Base-by-base conservation (phyloP, 2,797 vertebrate genomes). In the Lepidocolaptes lacrymiger region DNA sequence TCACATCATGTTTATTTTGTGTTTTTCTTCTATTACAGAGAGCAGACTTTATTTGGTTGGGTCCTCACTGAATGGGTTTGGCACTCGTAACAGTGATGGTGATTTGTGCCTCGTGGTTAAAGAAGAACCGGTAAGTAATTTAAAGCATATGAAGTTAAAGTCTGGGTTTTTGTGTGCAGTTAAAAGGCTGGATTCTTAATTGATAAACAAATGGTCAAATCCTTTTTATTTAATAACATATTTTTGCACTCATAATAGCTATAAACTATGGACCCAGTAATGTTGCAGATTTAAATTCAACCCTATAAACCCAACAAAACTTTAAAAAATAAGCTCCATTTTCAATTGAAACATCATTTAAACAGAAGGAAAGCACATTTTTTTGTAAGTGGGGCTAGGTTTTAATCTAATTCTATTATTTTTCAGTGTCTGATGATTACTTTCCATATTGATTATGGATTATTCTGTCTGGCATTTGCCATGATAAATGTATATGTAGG, bases 41-140 rank as follows among this genome's bases (percentile, higher is more conserved):
- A 98, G 98, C 52, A 98, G 98, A 66, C 98, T 99, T 22, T 99
- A 98, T 95, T 95, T 99, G 97, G 99, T 99, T 89, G 99, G 99
- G 14, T 99, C 99, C 4, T 98, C 99, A 28, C 98, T 99, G 95
- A 99, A 98, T 94, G 99, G 99, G 43, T 98, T 99, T 97, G 99
- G 99, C 77, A 99, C 98, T 95, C 98, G 98, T 74, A 99, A 93
- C 97, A 99, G 99, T 94, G 99, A 99, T 96, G 99, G 98, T 85
- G 99, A 99, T 94, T 97, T 99, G 94, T 99, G 99, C 96, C 97
- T 99, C 18, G 98, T 99, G 87, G 63, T 99, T 94, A 97, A 99
- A 93, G 98, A 97, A 58, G 98, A 97, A 84, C 97, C 97, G 73
- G 99, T 99, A 97, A 98, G 98, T 98, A 84, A 85, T 73, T 82